Base-by-base conservation (phyloP, 2,797 vertebrate genomes). In the Karalla daura region DNA sequence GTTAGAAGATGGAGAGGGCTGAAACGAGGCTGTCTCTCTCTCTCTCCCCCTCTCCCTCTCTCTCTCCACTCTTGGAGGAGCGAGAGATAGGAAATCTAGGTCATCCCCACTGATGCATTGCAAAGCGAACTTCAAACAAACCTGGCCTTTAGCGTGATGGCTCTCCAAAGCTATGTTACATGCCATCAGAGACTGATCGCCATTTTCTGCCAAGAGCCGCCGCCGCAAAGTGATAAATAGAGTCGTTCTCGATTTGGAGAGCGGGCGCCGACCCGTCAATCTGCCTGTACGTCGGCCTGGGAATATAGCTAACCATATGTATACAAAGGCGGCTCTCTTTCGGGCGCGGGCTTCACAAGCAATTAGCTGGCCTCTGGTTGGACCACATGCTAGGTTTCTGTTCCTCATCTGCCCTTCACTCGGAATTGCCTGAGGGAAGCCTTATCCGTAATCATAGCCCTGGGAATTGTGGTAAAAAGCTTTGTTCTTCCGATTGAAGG, bases 91-190 rank as follows among this genome's bases (percentile, higher is more conserved):
- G 55, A 70, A 89, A 93, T 93, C 90, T 93, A 90, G 92, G 92
- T 91, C 92, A 91, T 82, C 78, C 70, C 79, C 85, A 84, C 86
- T 90, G 86, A 92, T 87, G 88, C 88, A 85, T 91, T 73, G 88
- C 88, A 89, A 88, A 90, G 83, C 51, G 73, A 90, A 92, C 89
- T 92, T 92, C 90, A 92, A 89, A 92, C 89, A 88, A 90, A 91
- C 85, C 89, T 87, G 83, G 76, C 85, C 89, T 88, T 87, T 86
- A 87, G 83, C 79, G 67, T 52, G 80, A 72, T 78, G 83, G 75
- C 87, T 85, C 80, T 89, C 81, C 76, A 76, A 85, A 86, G 86
- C 84, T 71, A 80, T 60, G 83, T 66, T 83, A 83, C 87, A 84
- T 70, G 83, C 86, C 87, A 83, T 87, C 84, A 80, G 87, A 89